Conservation (phyloP, 2,113 vertebrate species). For the Eurypyga helias region DNA sequence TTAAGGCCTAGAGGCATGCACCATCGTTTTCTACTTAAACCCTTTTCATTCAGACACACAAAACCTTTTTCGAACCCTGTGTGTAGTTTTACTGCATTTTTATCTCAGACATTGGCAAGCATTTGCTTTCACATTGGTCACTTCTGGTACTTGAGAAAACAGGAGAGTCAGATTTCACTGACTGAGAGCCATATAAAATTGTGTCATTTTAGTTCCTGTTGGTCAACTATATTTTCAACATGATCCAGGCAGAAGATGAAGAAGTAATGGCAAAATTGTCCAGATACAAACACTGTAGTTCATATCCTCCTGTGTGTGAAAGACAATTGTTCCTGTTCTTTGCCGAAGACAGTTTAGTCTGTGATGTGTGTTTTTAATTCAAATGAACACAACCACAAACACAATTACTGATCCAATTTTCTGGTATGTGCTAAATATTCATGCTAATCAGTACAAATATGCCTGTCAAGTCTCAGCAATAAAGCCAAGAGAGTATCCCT, state of each 20-base stretch:
- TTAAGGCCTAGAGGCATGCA: neutral
- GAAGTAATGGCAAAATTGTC: neutral
- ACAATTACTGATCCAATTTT: neutral
- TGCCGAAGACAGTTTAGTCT: neutral
- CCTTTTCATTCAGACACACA: neutral
- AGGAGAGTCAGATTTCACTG: neutral
- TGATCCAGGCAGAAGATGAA: neutral
- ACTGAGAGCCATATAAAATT: neutral
- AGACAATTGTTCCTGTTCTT: neutral
- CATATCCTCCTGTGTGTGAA: neutral
- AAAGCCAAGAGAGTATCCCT: neutral
- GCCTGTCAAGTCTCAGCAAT: neutral
- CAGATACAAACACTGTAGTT: neutral
- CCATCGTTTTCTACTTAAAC: neutral
- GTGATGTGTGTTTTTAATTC: neutral
- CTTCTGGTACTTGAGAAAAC: neutral
- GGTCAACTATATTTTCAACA: neutral
- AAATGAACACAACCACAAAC: neutral
- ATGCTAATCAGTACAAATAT: neutral
- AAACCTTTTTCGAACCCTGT: neutral
- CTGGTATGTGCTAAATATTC: neutral
- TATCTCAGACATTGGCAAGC: neutral
- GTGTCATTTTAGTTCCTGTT: neutral
- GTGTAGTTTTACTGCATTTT: neutral
- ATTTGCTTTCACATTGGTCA: neutral